Percentiles rank a stretch among this genome's conserved stretches.
phyloP scores from a whole-genome alignment of 2,797 vertebrate species.

The Coregonus sp. region DNA sequence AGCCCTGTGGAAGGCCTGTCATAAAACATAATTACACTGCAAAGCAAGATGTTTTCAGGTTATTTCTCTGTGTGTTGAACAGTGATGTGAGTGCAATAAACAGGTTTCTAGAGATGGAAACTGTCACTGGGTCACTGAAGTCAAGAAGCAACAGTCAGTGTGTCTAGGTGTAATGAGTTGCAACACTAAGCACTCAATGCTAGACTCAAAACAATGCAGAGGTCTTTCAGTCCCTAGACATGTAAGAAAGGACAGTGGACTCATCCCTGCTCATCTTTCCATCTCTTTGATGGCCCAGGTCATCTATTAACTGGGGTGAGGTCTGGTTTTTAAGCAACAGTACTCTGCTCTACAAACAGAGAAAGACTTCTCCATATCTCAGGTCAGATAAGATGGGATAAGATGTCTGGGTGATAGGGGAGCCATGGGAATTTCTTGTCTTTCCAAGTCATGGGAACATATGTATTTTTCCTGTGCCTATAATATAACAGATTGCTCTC shows the following conservation, averaged over 20 bases:
- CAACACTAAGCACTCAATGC: neutral
- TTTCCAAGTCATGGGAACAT: neutral
- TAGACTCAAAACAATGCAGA: neutral
- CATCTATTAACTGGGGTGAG: neutral
- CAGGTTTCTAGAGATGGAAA: neutral
- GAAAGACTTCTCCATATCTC: neutral
- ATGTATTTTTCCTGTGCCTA: neutral
- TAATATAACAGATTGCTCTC: neutral
- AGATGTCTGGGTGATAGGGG: conserved; percentile 1
- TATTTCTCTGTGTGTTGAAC: neutral
- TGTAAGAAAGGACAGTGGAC: neutral
- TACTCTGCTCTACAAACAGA: neutral
- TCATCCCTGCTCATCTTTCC: neutral
- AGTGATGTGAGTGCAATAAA: neutral
- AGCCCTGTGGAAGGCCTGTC: neutral
- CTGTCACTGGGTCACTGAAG: neutral
- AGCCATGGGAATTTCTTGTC: neutral
- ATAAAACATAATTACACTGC: neutral
- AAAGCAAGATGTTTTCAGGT: neutral
- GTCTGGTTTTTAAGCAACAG: neutral
- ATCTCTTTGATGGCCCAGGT: neutral
- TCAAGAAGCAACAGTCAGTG: neutral
- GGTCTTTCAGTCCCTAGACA: neutral
- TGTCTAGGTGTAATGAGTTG: neutral
- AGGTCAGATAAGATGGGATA: neutral